Evolutionary conservation across 2,888 invertebrate species (phyloP).

Genomic region (Choreutis nemorana): DNA sequence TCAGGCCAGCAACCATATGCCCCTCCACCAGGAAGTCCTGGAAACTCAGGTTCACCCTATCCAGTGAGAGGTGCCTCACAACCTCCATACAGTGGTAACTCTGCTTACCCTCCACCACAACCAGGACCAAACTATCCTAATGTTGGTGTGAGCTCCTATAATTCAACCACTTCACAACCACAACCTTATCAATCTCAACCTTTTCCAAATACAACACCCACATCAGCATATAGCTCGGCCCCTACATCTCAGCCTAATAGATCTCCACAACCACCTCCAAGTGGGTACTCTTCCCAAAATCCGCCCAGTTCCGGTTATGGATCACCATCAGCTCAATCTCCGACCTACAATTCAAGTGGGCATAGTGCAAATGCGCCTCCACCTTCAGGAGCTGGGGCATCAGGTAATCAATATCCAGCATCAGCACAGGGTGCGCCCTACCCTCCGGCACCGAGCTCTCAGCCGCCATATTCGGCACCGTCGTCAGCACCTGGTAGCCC

Average conservation of each 20-base stretch:
- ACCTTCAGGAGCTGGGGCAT: constrained; percentile 59
- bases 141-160: constrained; percentile 55
- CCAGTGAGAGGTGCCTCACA: constrained; percentile 49
- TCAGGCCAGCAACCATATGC: constrained; percentile 57
- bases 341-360: constrained; percentile 70
- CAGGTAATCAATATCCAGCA: constrained; percentile 71
- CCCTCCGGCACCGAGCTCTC: constrained; percentile 63
- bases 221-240: constrained; percentile 63
- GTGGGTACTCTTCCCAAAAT: constrained; percentile 67
- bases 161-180: constrained; percentile 52
- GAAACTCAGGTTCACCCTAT: constrained; percentile 47
- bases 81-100: constrained; percentile 52
- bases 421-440: constrained; percentile 71
- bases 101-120: constrained; percentile 53
- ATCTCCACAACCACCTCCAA: constrained; percentile 65
- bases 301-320: constrained; percentile 66
- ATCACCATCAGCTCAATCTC: constrained; percentile 71
- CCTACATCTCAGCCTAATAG: constrained; percentile 58
- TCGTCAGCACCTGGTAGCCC: constrained; percentile 61
- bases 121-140: constrained; percentile 51
- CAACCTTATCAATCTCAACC: constrained; percentile 60
- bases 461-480: constrained; percentile 66
- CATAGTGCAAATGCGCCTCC: constrained; percentile 59
- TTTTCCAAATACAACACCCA: constrained; percentile 54
- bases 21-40: constrained; percentile 54